These are phyloP conservation scores for Portunus trituberculatus DNA, from an alignment of 1,140 invertebrate genomes.

Conservation along the genomic window DNA sequence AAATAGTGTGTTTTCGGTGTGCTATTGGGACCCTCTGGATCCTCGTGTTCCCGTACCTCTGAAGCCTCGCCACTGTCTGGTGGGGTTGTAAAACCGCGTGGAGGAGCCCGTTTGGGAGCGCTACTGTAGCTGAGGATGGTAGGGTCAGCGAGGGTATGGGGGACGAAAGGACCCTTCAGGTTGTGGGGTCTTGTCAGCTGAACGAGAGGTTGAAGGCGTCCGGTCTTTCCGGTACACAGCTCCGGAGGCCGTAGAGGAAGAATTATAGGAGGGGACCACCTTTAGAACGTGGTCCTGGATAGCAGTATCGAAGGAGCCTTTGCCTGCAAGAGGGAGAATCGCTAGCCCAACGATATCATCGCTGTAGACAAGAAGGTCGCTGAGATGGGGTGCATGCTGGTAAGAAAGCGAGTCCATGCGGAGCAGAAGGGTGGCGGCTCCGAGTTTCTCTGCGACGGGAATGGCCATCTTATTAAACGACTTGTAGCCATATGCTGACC, in stretches of 20 bases:
- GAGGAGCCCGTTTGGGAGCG: neutral
- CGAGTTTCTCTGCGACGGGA: no score
- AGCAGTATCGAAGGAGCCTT: neutral
- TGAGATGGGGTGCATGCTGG: no score
- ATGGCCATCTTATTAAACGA: no score
- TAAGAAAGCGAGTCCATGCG: no score
- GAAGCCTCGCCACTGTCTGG: neutral
- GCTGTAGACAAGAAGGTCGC: neutral
- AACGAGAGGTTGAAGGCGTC: neutral
- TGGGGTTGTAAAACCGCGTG: neutral
- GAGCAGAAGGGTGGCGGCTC: no score
- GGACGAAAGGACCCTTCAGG: neutral
- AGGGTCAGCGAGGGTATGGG: neutral
- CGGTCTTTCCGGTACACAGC: neutral
- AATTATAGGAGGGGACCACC: neutral
- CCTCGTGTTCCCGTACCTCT: neutral
- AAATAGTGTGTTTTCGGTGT: no score
- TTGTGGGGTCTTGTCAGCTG: neutral
- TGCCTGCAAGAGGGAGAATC: neutral
- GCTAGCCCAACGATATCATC: neutral
- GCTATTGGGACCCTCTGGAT: neutral
- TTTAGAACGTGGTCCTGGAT: neutral
- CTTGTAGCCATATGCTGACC: no score
- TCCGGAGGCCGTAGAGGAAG: neutral
- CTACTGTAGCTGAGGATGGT: neutral